A percentile compares a stretch with the other conserved stretches of the same genome.
Evolutionary conservation across 2,113 vertebrate species (phyloP).

Genomic region (Microcebus lehilahytsara): DNA sequence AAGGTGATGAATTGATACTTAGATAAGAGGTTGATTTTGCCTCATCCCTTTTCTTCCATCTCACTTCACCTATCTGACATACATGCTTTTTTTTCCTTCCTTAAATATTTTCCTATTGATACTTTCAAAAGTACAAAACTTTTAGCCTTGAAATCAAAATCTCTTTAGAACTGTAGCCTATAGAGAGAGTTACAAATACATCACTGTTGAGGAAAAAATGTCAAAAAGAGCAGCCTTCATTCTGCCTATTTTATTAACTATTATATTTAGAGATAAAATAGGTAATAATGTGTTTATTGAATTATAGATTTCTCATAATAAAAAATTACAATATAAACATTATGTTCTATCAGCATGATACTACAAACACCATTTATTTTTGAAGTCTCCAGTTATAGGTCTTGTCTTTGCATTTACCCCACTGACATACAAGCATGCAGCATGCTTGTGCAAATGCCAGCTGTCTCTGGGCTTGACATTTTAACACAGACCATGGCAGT

Average conservation of each 20-base stretch:
- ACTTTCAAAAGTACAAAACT: not conserved
- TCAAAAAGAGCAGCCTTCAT: not conserved
- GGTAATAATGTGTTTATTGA: slow-evolving; percentile 1
- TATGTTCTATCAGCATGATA: not conserved
- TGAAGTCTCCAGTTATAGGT: not conserved
- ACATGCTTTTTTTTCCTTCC: not conserved
- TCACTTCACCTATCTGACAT: not conserved
- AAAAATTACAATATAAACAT: not conserved
- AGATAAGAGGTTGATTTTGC: not conserved
- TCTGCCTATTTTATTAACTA: not conserved
- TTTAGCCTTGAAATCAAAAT: slow-evolving; percentile 10
- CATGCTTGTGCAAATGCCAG: not conserved
- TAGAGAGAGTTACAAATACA: not conserved
- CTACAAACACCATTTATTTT: not conserved
- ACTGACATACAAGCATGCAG: not conserved
- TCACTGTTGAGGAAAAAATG: not conserved
- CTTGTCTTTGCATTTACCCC: not conserved
- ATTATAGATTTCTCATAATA: not conserved
- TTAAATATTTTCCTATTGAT: not conserved
- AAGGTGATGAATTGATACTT: not conserved
- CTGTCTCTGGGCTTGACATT: not conserved
- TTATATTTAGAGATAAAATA: not conserved
- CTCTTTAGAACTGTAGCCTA: not conserved
- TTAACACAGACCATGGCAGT: not conserved
- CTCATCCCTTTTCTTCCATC: not conserved